Evolutionary conservation across 1,140 invertebrate species (phyloP).

Genomic region (Aphaenogaster rudis): DNA sequence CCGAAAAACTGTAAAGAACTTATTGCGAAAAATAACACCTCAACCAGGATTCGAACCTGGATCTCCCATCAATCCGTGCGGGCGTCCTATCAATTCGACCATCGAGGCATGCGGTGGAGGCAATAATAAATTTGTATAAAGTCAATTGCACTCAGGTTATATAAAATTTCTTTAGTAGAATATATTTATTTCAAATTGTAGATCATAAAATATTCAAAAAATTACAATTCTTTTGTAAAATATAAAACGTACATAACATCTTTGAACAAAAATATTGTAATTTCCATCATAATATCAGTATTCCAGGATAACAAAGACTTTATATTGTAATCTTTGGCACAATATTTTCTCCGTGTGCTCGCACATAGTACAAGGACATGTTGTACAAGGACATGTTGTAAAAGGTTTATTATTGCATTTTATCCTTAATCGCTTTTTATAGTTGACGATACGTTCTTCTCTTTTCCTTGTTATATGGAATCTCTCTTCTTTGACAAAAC

Average conservation of each 20-base stretch:
- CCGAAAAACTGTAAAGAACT: no score
- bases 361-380: neutral
- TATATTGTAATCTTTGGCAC: neutral
- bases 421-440: neutral
- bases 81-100: no score
- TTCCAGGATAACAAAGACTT: neutral
- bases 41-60: no score
- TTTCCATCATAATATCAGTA: neutral
- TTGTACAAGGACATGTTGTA: neutral
- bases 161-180: neutral
- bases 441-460: neutral
- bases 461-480: neutral
- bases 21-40: no score
- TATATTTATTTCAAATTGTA: neutral
- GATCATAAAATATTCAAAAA: neutral
- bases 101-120: no score
- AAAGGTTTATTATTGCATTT: neutral
- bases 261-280: neutral
- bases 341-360: neutral
- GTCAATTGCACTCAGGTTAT: neutral
- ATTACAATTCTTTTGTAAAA: neutral
- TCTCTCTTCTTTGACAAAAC: constrained; percentile 9
- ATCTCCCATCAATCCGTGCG: no score
- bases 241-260: neutral
- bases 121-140: neutral